Evolutionary conservation across 1,140 invertebrate genomes (phyloP).

Genomic region (Polypedilum pembai): DNA sequence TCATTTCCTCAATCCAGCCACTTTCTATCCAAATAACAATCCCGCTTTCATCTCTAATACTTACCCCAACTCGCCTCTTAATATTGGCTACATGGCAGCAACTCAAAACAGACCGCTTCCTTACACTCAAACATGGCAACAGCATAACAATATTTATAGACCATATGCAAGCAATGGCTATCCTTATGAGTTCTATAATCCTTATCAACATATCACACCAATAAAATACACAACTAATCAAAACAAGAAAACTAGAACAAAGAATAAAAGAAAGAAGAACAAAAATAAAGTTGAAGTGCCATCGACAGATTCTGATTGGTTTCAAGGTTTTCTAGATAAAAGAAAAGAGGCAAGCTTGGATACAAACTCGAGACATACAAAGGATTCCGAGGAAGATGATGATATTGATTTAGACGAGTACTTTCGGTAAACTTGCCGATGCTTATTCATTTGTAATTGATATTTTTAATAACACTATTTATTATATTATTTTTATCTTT

Average conservation of each 20-base stretch:
- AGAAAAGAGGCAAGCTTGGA: not conserved
- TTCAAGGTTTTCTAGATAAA: conserved; percentile 23
- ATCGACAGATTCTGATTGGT: conserved; percentile 1
- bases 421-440: conserved; percentile 1
- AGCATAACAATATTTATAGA: not conserved
- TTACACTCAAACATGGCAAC: not conserved
- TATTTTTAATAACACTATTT: not conserved
- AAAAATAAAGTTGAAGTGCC: conserved; percentile 11
- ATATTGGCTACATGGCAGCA: not conserved
- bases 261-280: not conserved
- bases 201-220: not conserved
- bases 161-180: not conserved
- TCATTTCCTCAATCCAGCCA: not conserved
- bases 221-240: not conserved
- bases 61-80: not conserved
- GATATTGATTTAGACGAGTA: not conserved
- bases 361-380: not conserved
- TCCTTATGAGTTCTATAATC: not conserved
- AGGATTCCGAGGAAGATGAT: not conserved
- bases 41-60: not conserved
- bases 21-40: not conserved
- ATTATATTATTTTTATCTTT: not conserved
- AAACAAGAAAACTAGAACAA: not conserved
- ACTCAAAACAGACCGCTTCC: too few species aligned
- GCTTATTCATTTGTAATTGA: not conserved